Evolutionary conservation across 1,140 invertebrate species (phyloP).

Genomic region (Drosophila novamexicana): DNA sequence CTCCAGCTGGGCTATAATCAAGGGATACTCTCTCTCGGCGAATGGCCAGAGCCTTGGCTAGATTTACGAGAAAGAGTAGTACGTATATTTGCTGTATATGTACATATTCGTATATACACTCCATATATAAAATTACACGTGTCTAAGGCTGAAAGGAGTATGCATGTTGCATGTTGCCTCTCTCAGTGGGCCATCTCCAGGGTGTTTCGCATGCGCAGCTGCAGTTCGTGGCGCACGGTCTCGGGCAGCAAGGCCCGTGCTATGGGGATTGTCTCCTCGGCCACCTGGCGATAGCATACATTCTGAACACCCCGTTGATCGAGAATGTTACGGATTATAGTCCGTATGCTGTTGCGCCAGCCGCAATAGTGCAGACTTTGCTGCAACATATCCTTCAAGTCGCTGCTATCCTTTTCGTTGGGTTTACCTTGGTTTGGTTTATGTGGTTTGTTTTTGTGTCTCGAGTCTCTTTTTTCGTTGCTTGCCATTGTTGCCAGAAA

Average conservation of each 20-base stretch:
- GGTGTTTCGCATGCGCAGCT: not conserved
- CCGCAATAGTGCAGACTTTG: slow-evolving; percentile 2
- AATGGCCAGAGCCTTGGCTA: too few relatives aligned
- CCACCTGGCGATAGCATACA: not conserved
- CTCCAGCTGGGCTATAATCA: slow-evolving; percentile 22
- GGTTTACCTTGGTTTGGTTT: not conserved
- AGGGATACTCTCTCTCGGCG: not conserved
- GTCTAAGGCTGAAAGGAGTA: too few relatives aligned
- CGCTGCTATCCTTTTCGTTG: not conserved
- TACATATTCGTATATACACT: too few relatives aligned
- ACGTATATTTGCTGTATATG: not conserved
- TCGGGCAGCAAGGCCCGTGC: not conserved
- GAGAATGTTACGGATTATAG: not conserved
- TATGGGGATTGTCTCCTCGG: not conserved
- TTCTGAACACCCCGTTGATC: not conserved
- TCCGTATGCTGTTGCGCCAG: not conserved
- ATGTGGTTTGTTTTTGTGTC: not conserved
- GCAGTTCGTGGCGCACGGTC: slow-evolving; percentile 4
- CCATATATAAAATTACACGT: too few relatives aligned
- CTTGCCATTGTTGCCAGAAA: not conserved
- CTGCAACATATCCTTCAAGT: not conserved
- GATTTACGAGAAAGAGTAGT: too few relatives aligned
- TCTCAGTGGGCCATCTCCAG: too few relatives aligned
- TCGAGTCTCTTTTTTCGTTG: not conserved
- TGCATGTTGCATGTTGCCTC: too few relatives aligned